phyloP scores from a whole-genome alignment of 2,113 vertebrate genomes.

The Austrofundulus limnaeus region DNA sequence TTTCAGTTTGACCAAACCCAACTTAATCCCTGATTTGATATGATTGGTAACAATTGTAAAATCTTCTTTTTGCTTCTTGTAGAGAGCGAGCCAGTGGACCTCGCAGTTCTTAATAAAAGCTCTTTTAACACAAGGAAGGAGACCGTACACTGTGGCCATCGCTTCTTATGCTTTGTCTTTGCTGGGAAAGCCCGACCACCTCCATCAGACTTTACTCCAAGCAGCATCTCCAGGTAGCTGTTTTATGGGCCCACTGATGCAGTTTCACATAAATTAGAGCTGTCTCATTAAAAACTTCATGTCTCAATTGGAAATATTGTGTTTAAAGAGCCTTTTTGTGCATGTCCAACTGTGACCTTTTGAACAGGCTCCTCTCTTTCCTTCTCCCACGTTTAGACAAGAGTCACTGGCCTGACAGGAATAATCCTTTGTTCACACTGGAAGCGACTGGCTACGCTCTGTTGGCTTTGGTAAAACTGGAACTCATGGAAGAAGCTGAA shows the following conservation, averaged over 20 bases:
- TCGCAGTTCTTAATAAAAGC: constrained; percentile 57
- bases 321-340: too few relatives aligned
- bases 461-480: constrained; percentile 70
- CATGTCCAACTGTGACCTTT: background rate
- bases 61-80: background rate
- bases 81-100: constrained; percentile 44
- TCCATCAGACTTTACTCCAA: constrained; percentile 37
- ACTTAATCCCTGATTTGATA: too few relatives aligned
- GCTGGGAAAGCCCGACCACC: background rate
- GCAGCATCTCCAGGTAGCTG: constrained; percentile 61
- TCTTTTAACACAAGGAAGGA: constrained; percentile 42
- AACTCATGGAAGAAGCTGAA: constrained; percentile 48
- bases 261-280: background rate
- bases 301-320: too few relatives aligned
- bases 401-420: constrained; percentile 67
- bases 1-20: too few relatives aligned
- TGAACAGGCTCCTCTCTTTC: background rate
- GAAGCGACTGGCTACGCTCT: constrained; percentile 80
- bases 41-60: background rate
- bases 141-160: constrained; percentile 87
- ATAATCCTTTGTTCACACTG: constrained; percentile 61
- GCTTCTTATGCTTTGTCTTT: constrained; percentile 83
- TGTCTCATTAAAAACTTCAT: too few relatives aligned
- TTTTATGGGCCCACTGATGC: background rate
- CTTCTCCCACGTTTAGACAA: constrained; percentile 22